A percentile compares a stretch with the other conserved stretches of the same genome.
Conservation (phyloP, 2,888 invertebrate species). For the Cosmia trapezina region DNA sequence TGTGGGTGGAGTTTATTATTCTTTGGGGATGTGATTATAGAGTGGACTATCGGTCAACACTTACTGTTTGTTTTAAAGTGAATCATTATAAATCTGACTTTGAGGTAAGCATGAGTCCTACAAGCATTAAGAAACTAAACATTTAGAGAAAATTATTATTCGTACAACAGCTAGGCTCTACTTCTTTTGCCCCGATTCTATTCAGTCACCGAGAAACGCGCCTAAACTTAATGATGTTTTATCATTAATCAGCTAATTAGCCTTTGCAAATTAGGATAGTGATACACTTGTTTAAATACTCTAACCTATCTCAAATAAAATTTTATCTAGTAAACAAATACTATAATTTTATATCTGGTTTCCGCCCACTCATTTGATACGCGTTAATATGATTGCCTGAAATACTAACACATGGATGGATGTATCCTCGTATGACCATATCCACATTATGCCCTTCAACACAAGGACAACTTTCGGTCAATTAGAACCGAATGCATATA, state of each 20-base stretch:
- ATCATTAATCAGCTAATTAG: constrained; percentile 9
- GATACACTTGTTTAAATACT: not conserved
- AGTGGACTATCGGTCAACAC: not conserved
- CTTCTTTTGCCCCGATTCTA: not conserved
- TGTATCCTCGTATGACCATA: constrained; percentile 8
- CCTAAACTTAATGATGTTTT: not conserved
- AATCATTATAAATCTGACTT: not conserved
- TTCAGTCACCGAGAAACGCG: not conserved
- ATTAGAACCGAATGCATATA: not conserved
- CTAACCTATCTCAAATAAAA: not conserved
- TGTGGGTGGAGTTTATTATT: not conserved
- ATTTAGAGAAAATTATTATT: not conserved
- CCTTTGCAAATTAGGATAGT: not conserved
- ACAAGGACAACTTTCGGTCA: constrained; percentile 1
- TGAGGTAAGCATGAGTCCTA: not conserved
- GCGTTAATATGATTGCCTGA: constrained; percentile 17
- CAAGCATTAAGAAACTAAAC: not conserved
- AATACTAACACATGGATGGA: constrained; percentile 5
- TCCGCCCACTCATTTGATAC: constrained; percentile 62
- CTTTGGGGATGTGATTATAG: constrained; percentile 3
- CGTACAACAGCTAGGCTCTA: not conserved
- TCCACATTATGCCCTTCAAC: not conserved
- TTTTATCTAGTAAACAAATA: constrained; percentile 17
- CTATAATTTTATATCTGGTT: constrained; percentile 32
- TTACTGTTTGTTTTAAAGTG: not conserved